Evolutionary conservation across 2,888 invertebrate species (phyloP).

Genomic region (Abrostola triplasia): DNA sequence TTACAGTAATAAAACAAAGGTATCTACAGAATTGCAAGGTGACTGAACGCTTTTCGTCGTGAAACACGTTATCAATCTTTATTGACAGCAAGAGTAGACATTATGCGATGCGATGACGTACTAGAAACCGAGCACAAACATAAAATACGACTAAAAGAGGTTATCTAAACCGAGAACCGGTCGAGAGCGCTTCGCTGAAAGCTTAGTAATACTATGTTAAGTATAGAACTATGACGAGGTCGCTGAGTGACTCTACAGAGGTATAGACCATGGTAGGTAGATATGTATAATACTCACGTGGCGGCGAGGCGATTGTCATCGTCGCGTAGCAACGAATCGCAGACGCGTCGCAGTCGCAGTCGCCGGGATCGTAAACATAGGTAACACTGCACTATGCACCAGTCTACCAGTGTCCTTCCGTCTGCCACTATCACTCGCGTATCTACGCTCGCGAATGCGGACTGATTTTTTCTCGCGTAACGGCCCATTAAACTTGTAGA

Average conservation of each 20-base stretch:
- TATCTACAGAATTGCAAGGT: slow-evolving; percentile 49
- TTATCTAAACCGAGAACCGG: slow-evolving; percentile 52
- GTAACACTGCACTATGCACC: slow-evolving; percentile 75
- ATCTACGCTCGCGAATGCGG: slow-evolving; percentile 88
- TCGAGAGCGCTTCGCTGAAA: slow-evolving; percentile 28
- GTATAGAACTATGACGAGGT: slow-evolving; percentile 57
- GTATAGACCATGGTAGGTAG: slow-evolving; percentile 19
- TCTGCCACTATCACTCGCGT: slow-evolving; percentile 86
- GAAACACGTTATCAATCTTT: slow-evolving; percentile 48
- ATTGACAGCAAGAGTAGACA: slow-evolving; percentile 50
- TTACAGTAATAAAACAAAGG: slow-evolving; percentile 30
- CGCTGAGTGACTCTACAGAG: slow-evolving; percentile 11
- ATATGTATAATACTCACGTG: slow-evolving; percentile 49
- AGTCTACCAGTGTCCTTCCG: slow-evolving; percentile 75
- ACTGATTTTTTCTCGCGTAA: slow-evolving; percentile 89
- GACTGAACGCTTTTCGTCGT: slow-evolving; percentile 51
- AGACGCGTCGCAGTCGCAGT: slow-evolving; percentile 52
- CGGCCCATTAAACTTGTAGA: slow-evolving; percentile 88
- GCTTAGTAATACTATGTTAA: slow-evolving; percentile 61
- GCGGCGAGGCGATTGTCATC: slow-evolving; percentile 10
- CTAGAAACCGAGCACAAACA: slow-evolving; percentile 30
- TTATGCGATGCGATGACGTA: slow-evolving; percentile 50
- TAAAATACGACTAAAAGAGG: slow-evolving; percentile 42
- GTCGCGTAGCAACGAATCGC: slow-evolving; percentile 73
- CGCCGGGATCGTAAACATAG: slow-evolving; percentile 40